Evolutionary conservation across 2,888 invertebrate genomes (phyloP), one percentile per base, ranked within the genome.

Genomic region (Incurvaria masculella): DNA sequence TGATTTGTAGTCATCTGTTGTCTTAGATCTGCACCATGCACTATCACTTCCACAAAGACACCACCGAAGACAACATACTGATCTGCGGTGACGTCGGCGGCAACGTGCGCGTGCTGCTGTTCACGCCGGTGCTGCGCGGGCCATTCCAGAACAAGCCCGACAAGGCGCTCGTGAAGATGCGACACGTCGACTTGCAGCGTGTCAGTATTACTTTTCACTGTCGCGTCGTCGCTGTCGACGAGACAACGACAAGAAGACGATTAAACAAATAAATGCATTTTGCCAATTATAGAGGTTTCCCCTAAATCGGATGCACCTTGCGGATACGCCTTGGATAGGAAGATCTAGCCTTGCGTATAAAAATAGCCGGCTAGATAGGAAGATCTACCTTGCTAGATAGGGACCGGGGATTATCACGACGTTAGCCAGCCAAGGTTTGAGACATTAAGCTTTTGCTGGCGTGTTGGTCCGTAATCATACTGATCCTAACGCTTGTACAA

Each of bases 41-140:
- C 62, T 89, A 88, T 65, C 80, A 82, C 60, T 87, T 86, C 61
- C 67, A 76, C 55, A 62, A 70, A 55, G 75, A 83, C 55, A 57
- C 66, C n/a, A 68, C 74, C 6, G 81, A 83, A 55, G 70, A 81
- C 26, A 84, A 86, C 17, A 81, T 84, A 51, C 66, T 93, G 52
- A 64, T 90, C 23, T 74, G 87, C 52, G 93, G 92, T 1, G 91
- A 93, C 64, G 85, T 81, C 59, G 83, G 82, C 2, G 93, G 94
- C 10, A 84, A 82, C 61, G 80, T 90, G 20, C 80, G 80, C 48
- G 71, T 87, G 42, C 69, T 90, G 49, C 69, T 75, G 46, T 88
- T 89, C 64, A 80, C 81, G 23, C 72, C 86, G 1, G 58, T 81
- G 48, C 65, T 83, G 49, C 79, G 87, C 49, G 87, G 89, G 0